phyloP scores from a whole-genome alignment of 1,140 invertebrate species.

The Caenorhabditis brenneri region DNA sequence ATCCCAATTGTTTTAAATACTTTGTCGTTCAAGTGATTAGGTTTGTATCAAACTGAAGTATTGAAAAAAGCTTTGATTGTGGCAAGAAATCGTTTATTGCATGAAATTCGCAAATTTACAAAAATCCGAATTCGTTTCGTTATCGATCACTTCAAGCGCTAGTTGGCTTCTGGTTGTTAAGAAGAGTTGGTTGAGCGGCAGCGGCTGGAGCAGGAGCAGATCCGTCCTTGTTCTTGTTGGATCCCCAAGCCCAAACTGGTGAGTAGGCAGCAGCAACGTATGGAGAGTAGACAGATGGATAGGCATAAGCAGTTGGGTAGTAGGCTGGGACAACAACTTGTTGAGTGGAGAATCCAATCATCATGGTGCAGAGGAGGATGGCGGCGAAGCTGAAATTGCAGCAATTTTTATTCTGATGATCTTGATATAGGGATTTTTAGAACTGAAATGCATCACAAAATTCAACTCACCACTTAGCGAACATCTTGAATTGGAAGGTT shows the following conservation, averaged over 20 bases:
- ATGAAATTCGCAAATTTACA: neutral
- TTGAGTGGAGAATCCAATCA: neutral
- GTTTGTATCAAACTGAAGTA: no score
- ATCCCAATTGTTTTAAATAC: no score
- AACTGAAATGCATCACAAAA: no score
- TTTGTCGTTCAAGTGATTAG: no score
- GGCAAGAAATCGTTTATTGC: slow-evolving; percentile 3
- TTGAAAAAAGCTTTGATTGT: no score
- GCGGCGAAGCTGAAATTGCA: neutral
- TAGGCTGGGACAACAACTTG: slow-evolving; percentile 29
- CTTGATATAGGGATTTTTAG: no score
- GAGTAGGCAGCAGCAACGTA: neutral
- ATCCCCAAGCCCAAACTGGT: slow-evolving; percentile 15
- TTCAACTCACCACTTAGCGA: slow-evolving; percentile 26
- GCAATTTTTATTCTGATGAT: no score
- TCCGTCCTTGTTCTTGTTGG: slow-evolving; percentile 26
- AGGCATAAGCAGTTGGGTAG: slow-evolving; percentile 27
- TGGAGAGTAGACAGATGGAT: slow-evolving; percentile 18
- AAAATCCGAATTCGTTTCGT: neutral
- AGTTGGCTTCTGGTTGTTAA: neutral
- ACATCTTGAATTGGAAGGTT: neutral
- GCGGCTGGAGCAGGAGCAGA: neutral
- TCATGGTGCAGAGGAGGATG: slow-evolving; percentile 1
- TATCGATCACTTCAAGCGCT: neutral
- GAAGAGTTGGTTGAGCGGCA: neutral